Evolutionary conservation across 2,888 invertebrate species (phyloP), one percentile per base, ranked within the genome.

Genomic region (Corbicula japonica): DNA sequence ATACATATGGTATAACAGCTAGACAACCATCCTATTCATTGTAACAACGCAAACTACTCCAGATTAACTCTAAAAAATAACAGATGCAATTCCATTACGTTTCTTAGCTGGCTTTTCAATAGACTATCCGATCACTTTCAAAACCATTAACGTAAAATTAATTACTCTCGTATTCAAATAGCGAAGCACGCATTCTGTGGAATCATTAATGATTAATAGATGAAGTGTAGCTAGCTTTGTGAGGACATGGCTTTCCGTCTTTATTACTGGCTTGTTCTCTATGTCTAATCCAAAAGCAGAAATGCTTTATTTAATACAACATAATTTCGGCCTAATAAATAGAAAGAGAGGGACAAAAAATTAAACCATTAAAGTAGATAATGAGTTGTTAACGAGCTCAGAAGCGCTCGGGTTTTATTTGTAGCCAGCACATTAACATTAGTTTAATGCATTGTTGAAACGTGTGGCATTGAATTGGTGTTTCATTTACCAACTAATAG

Each of bases 121-220:
- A 65, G 74, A 56, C 61, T 73, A 63, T 69, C 63, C 63, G 75
- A 83, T 80, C 80, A 76, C 80, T 83, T 80, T 83, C 80, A 69
- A 80, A 83, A 77, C 83, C 80, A 80, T 83, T 80, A 83, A 80
- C 80, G 83, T 78, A 80, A 83, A 83, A 83, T 83, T 83, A 83
- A 83, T 83, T 83, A 83, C 83, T 80, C 76, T 56, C 46, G 83
- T 83, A 83, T 83, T 83, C 83, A 80, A 83, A 83, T 83, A 78
- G 73, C 80, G 68, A 73, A 72, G 72, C 78, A 73, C 70, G 72
- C 52, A 76, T 68, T 69, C 68, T 61, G 32, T 10, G 68, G 60
- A 75, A 71, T 78, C 78, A 83, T 80, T 75, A 77, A 83, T 83
- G 83, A 83, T 83, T 83, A 83, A 83, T 71, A 76, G 76, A 71